phyloP scores from a whole-genome alignment of 2,888 invertebrate species.

The Pocota personata region DNA sequence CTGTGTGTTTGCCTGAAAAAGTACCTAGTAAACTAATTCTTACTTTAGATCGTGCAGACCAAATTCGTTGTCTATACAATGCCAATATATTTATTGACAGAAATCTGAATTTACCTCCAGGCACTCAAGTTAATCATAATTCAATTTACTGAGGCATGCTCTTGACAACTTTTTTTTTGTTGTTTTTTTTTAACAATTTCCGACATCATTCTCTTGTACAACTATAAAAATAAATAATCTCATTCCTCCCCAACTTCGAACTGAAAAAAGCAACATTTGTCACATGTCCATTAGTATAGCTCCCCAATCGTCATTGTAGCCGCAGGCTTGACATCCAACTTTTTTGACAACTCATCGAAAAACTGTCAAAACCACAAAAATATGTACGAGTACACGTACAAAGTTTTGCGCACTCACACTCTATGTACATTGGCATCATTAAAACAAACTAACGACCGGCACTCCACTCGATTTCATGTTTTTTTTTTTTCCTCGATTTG shows the following conservation, averaged over 20 bases:
- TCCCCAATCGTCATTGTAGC: background rate
- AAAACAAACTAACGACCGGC: constrained; percentile 56
- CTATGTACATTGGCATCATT: constrained; percentile 37
- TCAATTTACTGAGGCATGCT: background rate
- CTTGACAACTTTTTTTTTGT: background rate
- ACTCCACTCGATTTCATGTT: background rate
- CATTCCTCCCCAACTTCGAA: background rate
- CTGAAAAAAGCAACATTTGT: background rate
- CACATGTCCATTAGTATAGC: constrained; percentile 9
- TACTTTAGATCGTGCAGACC: too few relatives aligned
- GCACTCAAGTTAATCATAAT: background rate
- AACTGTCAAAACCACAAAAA: constrained; percentile 53
- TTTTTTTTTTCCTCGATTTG: background rate
- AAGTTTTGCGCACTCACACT: constrained; percentile 1
- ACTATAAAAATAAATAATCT: background rate
- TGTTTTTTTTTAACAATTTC: background rate
- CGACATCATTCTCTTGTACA: background rate
- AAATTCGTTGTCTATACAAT: background rate
- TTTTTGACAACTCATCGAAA: constrained; percentile 43
- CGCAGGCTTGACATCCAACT: constrained; percentile 15
- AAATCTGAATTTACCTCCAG: background rate
- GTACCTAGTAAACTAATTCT: too few relatives aligned
- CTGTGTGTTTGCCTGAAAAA: too few relatives aligned
- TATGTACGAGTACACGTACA: background rate
- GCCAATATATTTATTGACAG: background rate